A percentile compares a stretch with the other conserved stretches of the same genome.
phyloP scores from a whole-genome alignment of 2,888 invertebrate genomes.

The Plusia festucae region DNA sequence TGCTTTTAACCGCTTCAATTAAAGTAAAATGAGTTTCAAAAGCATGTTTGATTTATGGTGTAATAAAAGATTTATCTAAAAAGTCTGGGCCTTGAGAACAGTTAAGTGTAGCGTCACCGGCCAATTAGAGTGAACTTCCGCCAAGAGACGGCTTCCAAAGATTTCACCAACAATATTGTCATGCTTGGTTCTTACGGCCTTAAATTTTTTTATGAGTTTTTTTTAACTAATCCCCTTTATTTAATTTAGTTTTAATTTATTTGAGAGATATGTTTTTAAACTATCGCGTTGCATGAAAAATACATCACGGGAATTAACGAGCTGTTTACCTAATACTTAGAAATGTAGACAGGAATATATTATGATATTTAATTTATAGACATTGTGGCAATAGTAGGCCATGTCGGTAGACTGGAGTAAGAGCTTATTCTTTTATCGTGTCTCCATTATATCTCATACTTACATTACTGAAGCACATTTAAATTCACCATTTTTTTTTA shows the following conservation, averaged over 20 bases:
- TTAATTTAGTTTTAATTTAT: no score
- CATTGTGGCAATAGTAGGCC: no score
- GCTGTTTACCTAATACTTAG: no score
- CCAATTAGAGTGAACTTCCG: slow-evolving; percentile 35
- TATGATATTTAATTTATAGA: no score
- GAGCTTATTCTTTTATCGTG: no score
- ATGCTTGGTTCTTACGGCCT: neutral
- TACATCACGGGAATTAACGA: no score
- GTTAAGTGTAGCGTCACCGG: slow-evolving; percentile 13
- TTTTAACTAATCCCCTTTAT: neutral
- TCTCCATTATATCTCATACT: no score
- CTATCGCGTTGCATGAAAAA: no score
- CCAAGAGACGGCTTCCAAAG: slow-evolving; percentile 9
- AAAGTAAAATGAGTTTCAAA: neutral
- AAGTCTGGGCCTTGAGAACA: slow-evolving; percentile 11
- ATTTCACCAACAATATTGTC: slow-evolving; percentile 18
- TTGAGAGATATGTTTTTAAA: no score
- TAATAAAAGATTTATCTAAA: neutral
- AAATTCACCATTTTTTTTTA: no score
- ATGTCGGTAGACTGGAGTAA: no score
- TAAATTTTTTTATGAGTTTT: neutral
- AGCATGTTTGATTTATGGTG: neutral
- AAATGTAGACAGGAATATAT: no score
- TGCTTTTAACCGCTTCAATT: neutral
- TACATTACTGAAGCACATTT: neutral